These are phyloP conservation scores for Ploceus nigricollis DNA, from an alignment of 2,113 vertebrate genomes.

Conservation along the genomic window DNA sequence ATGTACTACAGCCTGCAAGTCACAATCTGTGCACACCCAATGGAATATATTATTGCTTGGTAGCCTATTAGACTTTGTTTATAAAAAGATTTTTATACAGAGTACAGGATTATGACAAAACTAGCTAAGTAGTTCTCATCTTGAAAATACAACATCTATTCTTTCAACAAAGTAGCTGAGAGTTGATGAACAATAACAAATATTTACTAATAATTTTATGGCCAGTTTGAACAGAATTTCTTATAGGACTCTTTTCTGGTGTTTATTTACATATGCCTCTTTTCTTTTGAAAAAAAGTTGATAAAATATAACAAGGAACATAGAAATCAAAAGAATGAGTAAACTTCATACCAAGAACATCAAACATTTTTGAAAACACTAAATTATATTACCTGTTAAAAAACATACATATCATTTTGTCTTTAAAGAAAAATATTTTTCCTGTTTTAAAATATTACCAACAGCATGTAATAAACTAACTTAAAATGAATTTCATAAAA, in stretches of 20 bases:
- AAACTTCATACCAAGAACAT: conserved; percentile 50
- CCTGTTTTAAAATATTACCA: conserved; percentile 72
- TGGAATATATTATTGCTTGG: conserved; percentile 72
- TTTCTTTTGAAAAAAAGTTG: conserved; percentile 23
- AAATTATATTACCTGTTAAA: conserved; percentile 62
- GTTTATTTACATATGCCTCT: conserved; percentile 67
- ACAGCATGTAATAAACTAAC: conserved; percentile 67
- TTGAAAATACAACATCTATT: conserved; percentile 70
- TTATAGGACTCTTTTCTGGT: conserved; percentile 52
- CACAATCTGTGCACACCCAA: conserved; percentile 65
- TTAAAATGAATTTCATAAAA: conserved; percentile 70
- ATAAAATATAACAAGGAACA: conserved; percentile 47
- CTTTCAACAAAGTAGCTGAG: conserved; percentile 66
- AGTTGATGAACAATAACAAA: conserved; percentile 54
- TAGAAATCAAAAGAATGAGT: conserved; percentile 46
- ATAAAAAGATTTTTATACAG: conserved; percentile 72
- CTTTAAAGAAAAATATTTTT: conserved; percentile 69
- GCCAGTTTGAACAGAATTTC: conserved; percentile 54
- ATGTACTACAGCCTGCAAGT: conserved; percentile 60
- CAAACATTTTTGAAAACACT: conserved; percentile 40
- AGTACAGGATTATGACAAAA: conserved; percentile 72
- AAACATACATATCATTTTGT: conserved; percentile 61
- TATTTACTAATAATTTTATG: conserved; percentile 56
- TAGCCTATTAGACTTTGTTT: conserved; percentile 72
- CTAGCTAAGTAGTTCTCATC: conserved; percentile 60